phyloP scores from a whole-genome alignment of 1,140 invertebrate species.

The Catajapyx aquilonaris region DNA sequence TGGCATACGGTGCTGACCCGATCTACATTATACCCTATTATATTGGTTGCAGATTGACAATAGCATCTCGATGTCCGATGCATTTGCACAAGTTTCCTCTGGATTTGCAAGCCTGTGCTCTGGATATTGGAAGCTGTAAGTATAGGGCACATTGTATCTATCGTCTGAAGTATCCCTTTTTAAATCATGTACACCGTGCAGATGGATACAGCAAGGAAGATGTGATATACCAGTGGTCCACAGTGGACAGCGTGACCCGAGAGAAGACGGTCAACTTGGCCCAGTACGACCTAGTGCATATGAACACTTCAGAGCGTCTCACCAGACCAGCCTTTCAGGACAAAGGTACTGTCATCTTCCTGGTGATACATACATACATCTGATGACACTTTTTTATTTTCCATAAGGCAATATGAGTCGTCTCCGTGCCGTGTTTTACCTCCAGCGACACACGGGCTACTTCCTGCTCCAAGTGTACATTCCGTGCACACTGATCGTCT shows the following conservation, averaged over 20 bases:
- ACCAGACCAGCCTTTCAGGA: too few species aligned
- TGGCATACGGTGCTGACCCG: too few species aligned
- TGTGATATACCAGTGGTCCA: slow-evolving; percentile 31
- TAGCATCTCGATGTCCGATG: slow-evolving; percentile 43
- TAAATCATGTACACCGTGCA: slow-evolving; percentile 14
- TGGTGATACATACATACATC: slow-evolving; percentile 8
- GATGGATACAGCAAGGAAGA: slow-evolving; percentile 33
- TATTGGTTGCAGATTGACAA: slow-evolving; percentile 29
- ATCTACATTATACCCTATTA: too few species aligned
- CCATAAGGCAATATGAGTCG: too few species aligned
- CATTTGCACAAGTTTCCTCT: slow-evolving; percentile 39
- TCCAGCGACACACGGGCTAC: slow-evolving; percentile 29
- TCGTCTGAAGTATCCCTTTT: background rate
- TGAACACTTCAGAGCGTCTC: slow-evolving; percentile 12
- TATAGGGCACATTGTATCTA: too few species aligned
- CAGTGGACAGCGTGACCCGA: slow-evolving; percentile 14
- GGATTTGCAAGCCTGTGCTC: slow-evolving; percentile 34
- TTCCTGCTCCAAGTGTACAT: slow-evolving; percentile 39
- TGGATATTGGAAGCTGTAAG: slow-evolving; percentile 39
- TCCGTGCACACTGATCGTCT: slow-evolving; percentile 35
- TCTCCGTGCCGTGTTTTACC: slow-evolving; percentile 23
- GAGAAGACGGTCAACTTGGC: slow-evolving; percentile 20
- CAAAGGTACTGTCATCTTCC: too few species aligned
- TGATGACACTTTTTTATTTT: slow-evolving; percentile 1
- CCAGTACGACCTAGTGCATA: slow-evolving; percentile 22